Evolutionary conservation across 2,113 vertebrate genomes (phyloP), one percentile per base, ranked within the genome.

Genomic region (Nothobranchius kuhntae): DNA sequence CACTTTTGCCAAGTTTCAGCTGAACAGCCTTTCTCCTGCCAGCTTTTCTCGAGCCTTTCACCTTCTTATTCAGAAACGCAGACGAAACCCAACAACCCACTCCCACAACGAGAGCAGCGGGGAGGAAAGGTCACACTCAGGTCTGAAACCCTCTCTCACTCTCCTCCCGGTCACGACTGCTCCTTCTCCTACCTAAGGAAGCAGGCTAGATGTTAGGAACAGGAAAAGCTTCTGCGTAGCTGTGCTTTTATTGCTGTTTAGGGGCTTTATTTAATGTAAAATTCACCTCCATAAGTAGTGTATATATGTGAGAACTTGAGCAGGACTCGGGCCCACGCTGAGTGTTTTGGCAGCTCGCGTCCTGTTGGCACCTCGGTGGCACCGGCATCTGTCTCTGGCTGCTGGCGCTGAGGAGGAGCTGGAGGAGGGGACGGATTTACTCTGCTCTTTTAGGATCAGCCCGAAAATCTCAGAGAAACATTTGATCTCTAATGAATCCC

Each of bases 321-420:
- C 68, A 63, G 74, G 54, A 45, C 57, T 72, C 69, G 61, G 77
- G 65, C 73, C 67, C 70, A 69, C 55, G 61, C 63, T 48, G 61
- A 26, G n/a, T 73, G 53, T 48, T 14, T 85, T 84, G 82, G 82
- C 82, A 84, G 78, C 71, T 63, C 63, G 58, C 64, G 59, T 68
- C 71, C 66, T 68, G 84, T 62, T 77, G 85, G 84, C 84, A 83
- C 64, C 79, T 65, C 58, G 73, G 84, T 75, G 74, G 70, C 71
- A 66, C 63, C 69, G 67, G 78, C 86, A 89, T 86, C 85, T 86
- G 87, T 81, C 76, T 86, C 80, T 79, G 74, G 73, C 70, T 84
- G 69, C 26, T 58, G 50, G 67, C 69, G 73, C 54, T 68, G 53
- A 75, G 62, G 68, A 78, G 76, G 78, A 61, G 66, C 59, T 13